A percentile compares a stretch with the other conserved stretches of the same genome.
Conservation (phyloP, 2,888 invertebrate species). For the Drosophila nr. perissopoda region DNA sequence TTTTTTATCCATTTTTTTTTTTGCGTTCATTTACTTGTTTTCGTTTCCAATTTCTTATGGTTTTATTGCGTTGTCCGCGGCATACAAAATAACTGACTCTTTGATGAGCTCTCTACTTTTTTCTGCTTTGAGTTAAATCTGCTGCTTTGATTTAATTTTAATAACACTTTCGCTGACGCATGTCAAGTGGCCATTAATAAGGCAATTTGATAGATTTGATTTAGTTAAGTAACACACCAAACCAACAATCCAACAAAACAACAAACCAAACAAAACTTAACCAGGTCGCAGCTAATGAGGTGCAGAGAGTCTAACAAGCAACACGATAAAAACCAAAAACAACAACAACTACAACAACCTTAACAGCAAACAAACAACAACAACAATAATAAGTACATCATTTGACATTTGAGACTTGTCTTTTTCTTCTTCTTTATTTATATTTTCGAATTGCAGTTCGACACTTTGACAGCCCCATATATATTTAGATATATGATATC, state of each 20-base stretch:
- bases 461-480: slow-evolving; percentile 24
- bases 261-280: slow-evolving; percentile 38
- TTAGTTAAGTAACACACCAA: slow-evolving; percentile 35
- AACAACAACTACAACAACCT: slow-evolving; percentile 17
- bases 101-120: background rate
- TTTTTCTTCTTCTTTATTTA: slow-evolving; percentile 32
- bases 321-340: background rate
- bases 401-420: slow-evolving; percentile 43
- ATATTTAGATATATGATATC: slow-evolving; percentile 30
- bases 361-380: slow-evolving; percentile 14
- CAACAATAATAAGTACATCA: slow-evolving; percentile 30
- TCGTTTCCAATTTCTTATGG: slow-evolving; percentile 48
- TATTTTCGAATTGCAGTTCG: slow-evolving; percentile 49
- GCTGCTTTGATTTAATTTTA: slow-evolving; percentile 66
- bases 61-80: slow-evolving; percentile 46
- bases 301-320: slow-evolving; percentile 45
- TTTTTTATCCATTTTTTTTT: slow-evolving; percentile 13
- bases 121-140: slow-evolving; percentile 7
- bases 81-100: slow-evolving; percentile 24
- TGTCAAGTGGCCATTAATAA: slow-evolving; percentile 57
- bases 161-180: slow-evolving; percentile 69
- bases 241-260: background rate
- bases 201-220: slow-evolving; percentile 33
- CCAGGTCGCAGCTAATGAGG: slow-evolving; percentile 48
- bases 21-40: slow-evolving; percentile 22